phyloP scores from a whole-genome alignment of 2,797 vertebrate genomes.

The Champsocephalus esox region DNA sequence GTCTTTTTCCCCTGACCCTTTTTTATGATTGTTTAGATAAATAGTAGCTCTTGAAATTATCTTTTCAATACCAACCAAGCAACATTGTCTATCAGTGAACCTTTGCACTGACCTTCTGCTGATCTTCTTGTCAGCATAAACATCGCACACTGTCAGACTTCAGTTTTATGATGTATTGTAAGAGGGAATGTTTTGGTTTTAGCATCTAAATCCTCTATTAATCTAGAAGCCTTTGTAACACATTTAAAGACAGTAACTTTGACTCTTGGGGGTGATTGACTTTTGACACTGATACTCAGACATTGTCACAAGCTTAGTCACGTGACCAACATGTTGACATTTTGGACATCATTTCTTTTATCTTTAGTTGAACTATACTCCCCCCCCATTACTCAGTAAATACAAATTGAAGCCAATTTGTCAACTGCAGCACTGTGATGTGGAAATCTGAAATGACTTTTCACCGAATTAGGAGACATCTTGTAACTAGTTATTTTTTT shows the following conservation, averaged over 20 bases:
- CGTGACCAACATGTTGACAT: background rate
- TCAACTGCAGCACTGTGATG: too few relatives aligned
- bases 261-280: constrained; percentile 1
- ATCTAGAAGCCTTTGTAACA: background rate
- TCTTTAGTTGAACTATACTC: background rate
- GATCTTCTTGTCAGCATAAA: background rate
- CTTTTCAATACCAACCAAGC: too few relatives aligned
- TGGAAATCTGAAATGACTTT: too few relatives aligned
- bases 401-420: too few relatives aligned
- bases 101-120: constrained; percentile 13
- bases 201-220: background rate
- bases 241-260: background rate
- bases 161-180: background rate
- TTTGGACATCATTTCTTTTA: background rate
- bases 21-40: background rate
- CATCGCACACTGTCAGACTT: background rate
- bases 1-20: background rate
- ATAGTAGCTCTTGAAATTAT: background rate
- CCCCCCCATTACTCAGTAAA: too few relatives aligned
- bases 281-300: background rate
- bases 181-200: background rate
- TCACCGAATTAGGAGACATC: too few relatives aligned
- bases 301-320: constrained; percentile 9
- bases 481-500: too few relatives aligned
- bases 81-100: constrained; percentile 10